A percentile compares a stretch with the other conserved stretches of the same genome.
phyloP scores from a whole-genome alignment of 2,888 invertebrate species.

The Harpalus rubripes region DNA sequence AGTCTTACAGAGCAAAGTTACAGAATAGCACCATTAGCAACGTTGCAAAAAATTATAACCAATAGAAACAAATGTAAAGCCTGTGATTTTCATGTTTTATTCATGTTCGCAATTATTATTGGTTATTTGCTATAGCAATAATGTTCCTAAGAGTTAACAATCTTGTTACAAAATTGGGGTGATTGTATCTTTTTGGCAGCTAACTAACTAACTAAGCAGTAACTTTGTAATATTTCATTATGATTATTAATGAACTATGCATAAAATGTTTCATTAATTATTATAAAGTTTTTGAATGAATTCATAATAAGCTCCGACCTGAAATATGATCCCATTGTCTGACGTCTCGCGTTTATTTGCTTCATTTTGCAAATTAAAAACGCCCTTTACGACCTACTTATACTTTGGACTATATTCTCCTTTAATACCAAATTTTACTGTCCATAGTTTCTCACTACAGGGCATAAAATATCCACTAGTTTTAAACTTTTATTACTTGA shows the following conservation, averaged over 20 bases:
- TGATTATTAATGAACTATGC: background rate
- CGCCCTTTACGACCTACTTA: background rate
- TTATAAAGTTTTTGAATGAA: constrained; percentile 7
- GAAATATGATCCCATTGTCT: background rate
- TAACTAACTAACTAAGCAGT: background rate
- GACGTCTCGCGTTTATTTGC: background rate
- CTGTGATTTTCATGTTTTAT: too few species aligned
- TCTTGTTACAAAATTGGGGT: too few species aligned
- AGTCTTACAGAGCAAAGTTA: too few species aligned
- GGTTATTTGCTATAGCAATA: too few species aligned
- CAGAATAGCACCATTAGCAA: too few species aligned
- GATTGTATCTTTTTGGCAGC: too few species aligned
- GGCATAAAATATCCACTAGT: constrained; percentile 46
- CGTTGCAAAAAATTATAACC: too few species aligned
- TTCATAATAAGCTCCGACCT: background rate
- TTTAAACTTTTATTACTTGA: constrained; percentile 40
- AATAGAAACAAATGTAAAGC: too few species aligned
- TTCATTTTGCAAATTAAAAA: background rate
- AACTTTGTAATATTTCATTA: background rate
- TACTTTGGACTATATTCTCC: constrained; percentile 20
- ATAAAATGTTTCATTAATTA: constrained; percentile 7
- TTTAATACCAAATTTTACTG: constrained; percentile 47
- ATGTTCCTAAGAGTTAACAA: too few species aligned
- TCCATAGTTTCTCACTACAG: constrained; percentile 41
- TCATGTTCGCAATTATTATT: too few species aligned